Evolutionary conservation across 1,140 invertebrate species (phyloP), one percentile per base, ranked within the genome.

Genomic region (Heliconius eleuchia): DNA sequence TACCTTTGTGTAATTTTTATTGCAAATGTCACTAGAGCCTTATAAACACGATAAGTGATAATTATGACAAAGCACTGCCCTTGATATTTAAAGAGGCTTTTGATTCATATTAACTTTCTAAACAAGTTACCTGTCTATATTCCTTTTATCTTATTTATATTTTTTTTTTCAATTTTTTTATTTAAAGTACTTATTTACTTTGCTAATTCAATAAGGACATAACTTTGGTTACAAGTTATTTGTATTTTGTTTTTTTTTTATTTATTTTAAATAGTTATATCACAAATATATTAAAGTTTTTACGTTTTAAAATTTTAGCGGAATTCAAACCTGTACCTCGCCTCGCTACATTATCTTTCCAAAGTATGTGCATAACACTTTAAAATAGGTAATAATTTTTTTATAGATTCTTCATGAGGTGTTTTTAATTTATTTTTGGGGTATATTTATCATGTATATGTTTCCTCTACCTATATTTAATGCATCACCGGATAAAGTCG

Each of bases 61-160:
- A 30, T 30, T 66, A 27, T 66, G 27, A 73, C 72, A 46, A 42
- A 50, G 72, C 30, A 13, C 2, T 46, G 3, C n/a, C 72, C 72
- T 73, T 30, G 27, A 30, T 74, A 74, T 9, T 27, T 55, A 66
- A 11, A 66, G 60, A 66, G 23, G 27, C 60, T 66, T 4, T 23
- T 66, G 60, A 66, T 30, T 66, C 60, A 66, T 27, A 30, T 66
- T 66, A 13, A 66, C 60, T 66, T 66, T 66, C 27, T 30, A 66
- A 30, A 13, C 37, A 76, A 76, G 27, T 74, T 34, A 52, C n/a
- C n/a, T 57, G 9, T 23, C n/a, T 57, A 23, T 57, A 11, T 57
- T 57, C 18, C 18, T 55, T 55, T 55, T n/a, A 55, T 57, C 8
- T 57, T 57, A 23, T 57, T 55, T 55, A 18, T 19, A 55, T 19